A percentile compares a stretch with the other conserved stretches of the same genome.
Conservation (phyloP, 2,797 vertebrate species). For the Notamacropus eugenii region DNA sequence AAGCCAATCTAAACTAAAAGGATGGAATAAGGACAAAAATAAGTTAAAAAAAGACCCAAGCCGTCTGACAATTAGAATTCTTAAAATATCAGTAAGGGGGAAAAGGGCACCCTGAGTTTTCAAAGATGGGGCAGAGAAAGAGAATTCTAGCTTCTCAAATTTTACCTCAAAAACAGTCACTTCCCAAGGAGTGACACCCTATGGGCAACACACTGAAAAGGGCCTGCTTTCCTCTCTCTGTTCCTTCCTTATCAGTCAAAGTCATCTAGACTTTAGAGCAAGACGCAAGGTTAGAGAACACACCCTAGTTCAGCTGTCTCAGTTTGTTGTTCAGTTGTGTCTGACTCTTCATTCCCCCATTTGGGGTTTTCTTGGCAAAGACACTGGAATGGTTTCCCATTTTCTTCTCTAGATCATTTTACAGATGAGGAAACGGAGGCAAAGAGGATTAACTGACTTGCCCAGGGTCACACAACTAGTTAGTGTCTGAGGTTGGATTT, state of each 20-base stretch:
- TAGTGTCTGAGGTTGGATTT: no score
- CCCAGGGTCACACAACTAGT: neutral
- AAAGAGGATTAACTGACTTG: neutral
- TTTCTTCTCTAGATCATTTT: neutral
- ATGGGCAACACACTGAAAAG: neutral
- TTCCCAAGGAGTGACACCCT: neutral
- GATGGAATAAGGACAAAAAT: neutral
- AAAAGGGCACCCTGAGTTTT: neutral
- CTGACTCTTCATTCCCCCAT: no score
- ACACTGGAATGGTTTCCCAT: no score
- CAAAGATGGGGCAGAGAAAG: neutral
- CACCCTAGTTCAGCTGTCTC: no score
- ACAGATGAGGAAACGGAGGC: conserved; percentile 28
- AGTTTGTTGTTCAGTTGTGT: no score
- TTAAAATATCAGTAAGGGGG: no score
- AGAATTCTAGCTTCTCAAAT: neutral
- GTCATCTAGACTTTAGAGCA: no score
- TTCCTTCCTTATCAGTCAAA: neutral
- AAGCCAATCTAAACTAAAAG: neutral
- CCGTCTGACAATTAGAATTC: neutral
- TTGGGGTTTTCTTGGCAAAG: no score
- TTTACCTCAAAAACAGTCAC: neutral
- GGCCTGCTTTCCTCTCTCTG: neutral
- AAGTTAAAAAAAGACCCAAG: no score
- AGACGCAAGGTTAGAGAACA: no score